These are phyloP conservation scores for Eupithecia insigniata DNA, from an alignment of 2,888 invertebrate species.

Conservation along the genomic window DNA sequence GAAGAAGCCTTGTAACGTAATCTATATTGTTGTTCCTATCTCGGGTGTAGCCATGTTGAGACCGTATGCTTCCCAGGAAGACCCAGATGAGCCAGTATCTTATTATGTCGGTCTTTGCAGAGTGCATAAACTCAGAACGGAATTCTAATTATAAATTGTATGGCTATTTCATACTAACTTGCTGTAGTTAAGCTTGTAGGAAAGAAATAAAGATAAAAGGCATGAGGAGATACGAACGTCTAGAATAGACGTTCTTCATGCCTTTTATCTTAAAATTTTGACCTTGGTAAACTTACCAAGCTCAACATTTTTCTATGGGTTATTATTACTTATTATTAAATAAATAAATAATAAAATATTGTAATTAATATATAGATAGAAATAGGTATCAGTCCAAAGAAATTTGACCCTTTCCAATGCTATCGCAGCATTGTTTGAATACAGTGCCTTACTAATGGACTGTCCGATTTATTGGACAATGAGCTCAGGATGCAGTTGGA, in stretches of 20 bases:
- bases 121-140: neutral
- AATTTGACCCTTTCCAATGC: too few species aligned
- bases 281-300: too few species aligned
- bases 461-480: too few species aligned
- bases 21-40: neutral
- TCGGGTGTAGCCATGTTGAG: neutral
- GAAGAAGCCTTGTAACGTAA: constrained; percentile 26
- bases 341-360: too few species aligned
- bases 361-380: too few species aligned
- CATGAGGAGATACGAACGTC: neutral
- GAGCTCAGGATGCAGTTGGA: too few species aligned
- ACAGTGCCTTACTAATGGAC: too few species aligned
- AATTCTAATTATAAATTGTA: neutral
- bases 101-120: neutral
- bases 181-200: neutral
- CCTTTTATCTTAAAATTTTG: too few species aligned
- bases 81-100: neutral
- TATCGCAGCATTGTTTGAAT: too few species aligned
- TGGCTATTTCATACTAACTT: neutral
- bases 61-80: neutral
- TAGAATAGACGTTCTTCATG: too few species aligned
- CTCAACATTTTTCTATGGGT: neutral
- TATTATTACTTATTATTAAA: too few species aligned
- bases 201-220: neutral
- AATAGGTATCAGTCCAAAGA: too few species aligned